A percentile compares a stretch with the other conserved stretches of the same genome.
Evolutionary conservation across 92 coral and sea anemone genomes (phyloP).

Genomic region (Desmophyllum pertusum): DNA sequence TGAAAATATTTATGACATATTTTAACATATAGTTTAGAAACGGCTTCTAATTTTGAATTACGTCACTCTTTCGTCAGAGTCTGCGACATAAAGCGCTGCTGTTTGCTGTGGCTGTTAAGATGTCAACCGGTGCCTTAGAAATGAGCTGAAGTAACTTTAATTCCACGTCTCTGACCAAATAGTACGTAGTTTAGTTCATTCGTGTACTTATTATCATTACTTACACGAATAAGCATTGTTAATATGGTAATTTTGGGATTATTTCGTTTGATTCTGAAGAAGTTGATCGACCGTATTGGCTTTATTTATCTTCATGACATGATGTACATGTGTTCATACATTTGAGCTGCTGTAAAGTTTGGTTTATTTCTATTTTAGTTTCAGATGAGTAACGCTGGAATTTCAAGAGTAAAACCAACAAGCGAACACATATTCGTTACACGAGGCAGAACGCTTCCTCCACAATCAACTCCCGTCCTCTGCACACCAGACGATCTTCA

Average conservation of each 20-base stretch:
- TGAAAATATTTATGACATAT: neutral
- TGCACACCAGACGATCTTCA: slow-evolving; percentile 34
- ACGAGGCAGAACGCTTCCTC: neutral
- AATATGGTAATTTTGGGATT: neutral
- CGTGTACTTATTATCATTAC: neutral
- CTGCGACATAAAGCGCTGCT: neutral
- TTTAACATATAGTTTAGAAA: neutral
- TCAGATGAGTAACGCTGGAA: slow-evolving; percentile 31
- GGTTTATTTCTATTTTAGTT: neutral
- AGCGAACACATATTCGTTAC: neutral
- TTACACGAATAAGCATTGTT: neutral
- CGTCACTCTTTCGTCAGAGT: slow-evolving; percentile 28
- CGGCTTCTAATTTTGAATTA: neutral
- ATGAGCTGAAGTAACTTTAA: neutral
- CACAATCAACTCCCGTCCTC: neutral
- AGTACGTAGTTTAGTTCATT: neutral
- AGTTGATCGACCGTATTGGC: neutral
- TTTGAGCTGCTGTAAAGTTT: neutral
- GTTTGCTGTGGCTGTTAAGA: neutral
- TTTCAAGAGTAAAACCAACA: neutral
- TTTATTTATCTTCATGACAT: neutral
- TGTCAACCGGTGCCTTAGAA: neutral
- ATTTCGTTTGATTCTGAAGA: neutral
- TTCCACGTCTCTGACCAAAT: neutral
- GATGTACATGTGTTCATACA: neutral